Evolutionary conservation across 2,113 vertebrate genomes (phyloP).

Genomic region (Myxocyprinus asiaticus): DNA sequence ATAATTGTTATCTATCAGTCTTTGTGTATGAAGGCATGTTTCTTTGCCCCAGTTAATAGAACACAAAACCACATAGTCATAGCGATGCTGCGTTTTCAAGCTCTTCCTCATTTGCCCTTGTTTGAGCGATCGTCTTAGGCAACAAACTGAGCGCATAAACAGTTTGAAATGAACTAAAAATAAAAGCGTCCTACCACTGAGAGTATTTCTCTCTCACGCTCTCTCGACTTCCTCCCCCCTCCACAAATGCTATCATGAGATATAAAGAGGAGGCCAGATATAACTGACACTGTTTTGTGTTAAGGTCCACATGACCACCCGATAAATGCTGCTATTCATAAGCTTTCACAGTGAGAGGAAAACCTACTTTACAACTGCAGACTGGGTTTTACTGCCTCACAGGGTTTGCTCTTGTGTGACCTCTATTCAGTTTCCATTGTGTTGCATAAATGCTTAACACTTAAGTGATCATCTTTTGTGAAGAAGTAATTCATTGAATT

Average conservation of each 20-base stretch:
- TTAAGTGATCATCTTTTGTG: conserved; percentile 27
- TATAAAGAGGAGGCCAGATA: conserved; percentile 55
- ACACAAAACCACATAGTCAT: not conserved
- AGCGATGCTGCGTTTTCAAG: not conserved
- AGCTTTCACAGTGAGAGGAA: conserved; percentile 19
- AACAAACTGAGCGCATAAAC: conserved; percentile 15
- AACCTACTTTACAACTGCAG: not conserved
- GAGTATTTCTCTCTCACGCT: conserved; percentile 37
- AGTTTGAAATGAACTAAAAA: conserved; percentile 8
- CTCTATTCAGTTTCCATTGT: conserved; percentile 24
- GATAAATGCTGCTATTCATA: conserved; percentile 65
- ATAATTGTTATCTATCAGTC: not conserved
- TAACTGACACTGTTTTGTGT: conserved; percentile 51
- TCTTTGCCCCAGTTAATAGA: not conserved
- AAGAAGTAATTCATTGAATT: conserved; percentile 9
- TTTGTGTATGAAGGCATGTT: not conserved
- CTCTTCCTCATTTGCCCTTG: not conserved
- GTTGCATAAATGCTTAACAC: conserved; percentile 16
- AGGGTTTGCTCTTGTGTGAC: conserved; percentile 16
- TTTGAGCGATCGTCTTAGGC: conserved; percentile 14
- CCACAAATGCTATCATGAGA: conserved; percentile 61
- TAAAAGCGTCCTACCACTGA: conserved; percentile 4
- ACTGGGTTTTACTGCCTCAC: conserved; percentile 35
- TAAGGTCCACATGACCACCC: conserved; percentile 63
- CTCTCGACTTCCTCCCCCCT: conserved; percentile 5